These are phyloP conservation scores for Petrolisthes cinctipes DNA, from an alignment of 2,888 invertebrate genomes.

Conservation along the genomic window DNA sequence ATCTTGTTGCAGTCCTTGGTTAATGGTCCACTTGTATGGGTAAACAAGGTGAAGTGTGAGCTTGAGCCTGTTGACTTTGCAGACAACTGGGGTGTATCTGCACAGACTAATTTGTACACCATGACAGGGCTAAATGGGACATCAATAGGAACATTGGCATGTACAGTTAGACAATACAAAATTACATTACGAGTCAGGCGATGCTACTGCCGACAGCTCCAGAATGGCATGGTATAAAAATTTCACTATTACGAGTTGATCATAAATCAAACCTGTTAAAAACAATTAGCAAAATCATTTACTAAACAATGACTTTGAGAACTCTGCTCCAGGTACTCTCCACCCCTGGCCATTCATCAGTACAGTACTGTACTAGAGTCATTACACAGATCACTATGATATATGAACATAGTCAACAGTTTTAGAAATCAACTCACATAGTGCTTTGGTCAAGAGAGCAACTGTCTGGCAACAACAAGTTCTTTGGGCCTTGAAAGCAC, in stretches of 20 bases:
- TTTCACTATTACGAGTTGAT: not conserved
- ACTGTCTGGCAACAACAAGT: not conserved
- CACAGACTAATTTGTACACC: conserved; percentile 57
- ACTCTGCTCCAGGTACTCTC: not conserved
- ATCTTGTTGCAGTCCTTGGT: conserved; percentile 48
- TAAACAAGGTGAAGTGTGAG: conserved; percentile 45
- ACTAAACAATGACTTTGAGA: not conserved
- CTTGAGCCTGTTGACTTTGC: conserved; percentile 55
- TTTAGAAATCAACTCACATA: not conserved
- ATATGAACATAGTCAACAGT: not conserved
- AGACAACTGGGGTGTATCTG: conserved; percentile 44
- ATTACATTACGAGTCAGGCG: conserved; percentile 10
- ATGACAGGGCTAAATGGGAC: conserved; percentile 55
- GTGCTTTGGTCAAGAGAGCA: not conserved
- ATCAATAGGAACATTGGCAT: conserved; percentile 56
- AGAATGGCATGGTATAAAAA: conserved; percentile 8
- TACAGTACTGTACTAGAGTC: not conserved
- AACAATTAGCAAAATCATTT: not conserved
- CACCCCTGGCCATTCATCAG: not conserved
- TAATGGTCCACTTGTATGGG: conserved; percentile 51
- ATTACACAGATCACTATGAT: not conserved
- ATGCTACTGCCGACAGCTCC: conserved; percentile 8
- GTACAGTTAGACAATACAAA: conserved; percentile 17
- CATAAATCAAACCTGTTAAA: not conserved
- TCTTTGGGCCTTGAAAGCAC: not conserved